These are phyloP conservation scores for Petrolisthes manimaculis DNA, from an alignment of 2,888 invertebrate species.

Conservation along the genomic window DNA sequence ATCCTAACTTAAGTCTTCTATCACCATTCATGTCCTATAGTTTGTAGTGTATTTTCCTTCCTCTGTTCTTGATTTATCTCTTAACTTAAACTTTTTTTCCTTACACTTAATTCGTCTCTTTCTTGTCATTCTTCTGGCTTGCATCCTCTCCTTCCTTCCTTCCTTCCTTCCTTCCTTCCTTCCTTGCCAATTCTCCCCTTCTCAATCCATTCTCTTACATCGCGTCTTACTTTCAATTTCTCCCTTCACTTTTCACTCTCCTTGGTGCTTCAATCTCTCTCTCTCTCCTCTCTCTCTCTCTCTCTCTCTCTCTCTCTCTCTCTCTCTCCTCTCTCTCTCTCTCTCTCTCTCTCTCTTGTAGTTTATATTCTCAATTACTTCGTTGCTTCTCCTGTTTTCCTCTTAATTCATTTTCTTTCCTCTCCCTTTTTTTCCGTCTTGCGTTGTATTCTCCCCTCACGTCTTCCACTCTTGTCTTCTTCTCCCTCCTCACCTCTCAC, in stretches of 20 bases:
- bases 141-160: neutral
- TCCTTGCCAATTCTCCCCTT: neutral
- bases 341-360: slow-evolving; percentile 13
- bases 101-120: neutral
- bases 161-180: neutral
- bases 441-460: neutral
- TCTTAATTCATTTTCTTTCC: neutral
- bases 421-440: neutral
- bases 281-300: neutral
- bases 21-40: neutral
- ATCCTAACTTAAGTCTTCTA: neutral
- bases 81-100: neutral
- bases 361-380: neutral
- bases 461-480: neutral
- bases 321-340: slow-evolving; percentile 13
- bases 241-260: neutral
- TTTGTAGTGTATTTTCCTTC: neutral
- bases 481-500: slow-evolving; percentile 8
- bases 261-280: neutral
- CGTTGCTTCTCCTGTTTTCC: neutral
- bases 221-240: neutral
- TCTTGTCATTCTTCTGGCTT: neutral
- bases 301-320: neutral
- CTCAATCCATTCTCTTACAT: neutral
- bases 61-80: neutral